These are phyloP conservation scores for Cylindroiulus punctatus DNA, from an alignment of 2,888 invertebrate species.

Conservation along the genomic window DNA sequence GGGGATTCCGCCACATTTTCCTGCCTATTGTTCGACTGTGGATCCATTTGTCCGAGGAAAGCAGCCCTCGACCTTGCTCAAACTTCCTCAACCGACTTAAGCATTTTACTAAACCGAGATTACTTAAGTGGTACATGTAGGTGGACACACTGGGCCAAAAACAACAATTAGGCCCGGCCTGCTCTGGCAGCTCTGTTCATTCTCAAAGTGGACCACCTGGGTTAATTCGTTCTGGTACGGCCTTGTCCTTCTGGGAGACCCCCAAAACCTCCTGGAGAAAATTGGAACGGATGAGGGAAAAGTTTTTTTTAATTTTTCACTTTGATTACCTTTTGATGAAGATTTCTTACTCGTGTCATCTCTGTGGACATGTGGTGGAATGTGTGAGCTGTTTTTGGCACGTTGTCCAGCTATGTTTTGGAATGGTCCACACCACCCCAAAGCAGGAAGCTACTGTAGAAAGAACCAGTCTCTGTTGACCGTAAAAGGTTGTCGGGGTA, in stretches of 20 bases:
- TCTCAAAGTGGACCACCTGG: constrained; percentile 15
- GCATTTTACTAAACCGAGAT: neutral
- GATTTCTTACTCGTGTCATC: too few relatives aligned
- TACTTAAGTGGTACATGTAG: constrained; percentile 5
- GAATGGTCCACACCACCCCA: too few relatives aligned
- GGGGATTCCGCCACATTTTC: neutral
- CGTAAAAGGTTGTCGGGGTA: too few relatives aligned
- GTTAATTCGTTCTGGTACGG: neutral
- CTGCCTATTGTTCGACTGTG: constrained; percentile 25
- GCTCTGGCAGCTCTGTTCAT: neutral
- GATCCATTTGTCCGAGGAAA: constrained; percentile 1
- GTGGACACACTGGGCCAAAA: constrained; percentile 10
- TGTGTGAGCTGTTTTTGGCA: too few relatives aligned
- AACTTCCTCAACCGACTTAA: neutral
- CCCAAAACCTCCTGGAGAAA: too few relatives aligned
- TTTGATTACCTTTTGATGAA: too few relatives aligned
- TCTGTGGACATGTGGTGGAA: too few relatives aligned
- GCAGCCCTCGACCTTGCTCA: neutral
- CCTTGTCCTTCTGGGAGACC: neutral
- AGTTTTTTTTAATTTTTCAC: neutral
- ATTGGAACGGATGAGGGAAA: too few relatives aligned
- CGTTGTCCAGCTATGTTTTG: too few relatives aligned
- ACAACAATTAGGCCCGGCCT: neutral
- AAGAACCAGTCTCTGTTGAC: too few relatives aligned
- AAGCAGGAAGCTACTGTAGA: too few relatives aligned